A percentile compares a stretch with the other conserved stretches of the same genome.
These are phyloP conservation scores for Auanema sp. DNA, from an alignment of 2,888 invertebrate genomes.

Conservation along the genomic window DNA sequence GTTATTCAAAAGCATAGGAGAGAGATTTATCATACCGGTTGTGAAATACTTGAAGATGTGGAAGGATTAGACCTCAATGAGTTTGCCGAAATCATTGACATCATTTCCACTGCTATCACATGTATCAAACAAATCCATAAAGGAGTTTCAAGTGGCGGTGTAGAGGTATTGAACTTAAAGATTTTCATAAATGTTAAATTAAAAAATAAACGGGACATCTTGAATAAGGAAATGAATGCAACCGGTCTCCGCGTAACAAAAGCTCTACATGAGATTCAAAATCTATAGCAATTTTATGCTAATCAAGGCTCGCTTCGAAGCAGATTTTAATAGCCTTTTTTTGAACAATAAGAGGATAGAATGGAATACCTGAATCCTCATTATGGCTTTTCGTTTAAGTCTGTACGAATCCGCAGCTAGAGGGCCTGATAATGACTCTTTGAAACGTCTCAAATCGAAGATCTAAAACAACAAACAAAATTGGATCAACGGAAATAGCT, in stretches of 20 bases:
- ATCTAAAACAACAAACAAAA: conserved; percentile 10
- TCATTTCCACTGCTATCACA: conserved; percentile 27
- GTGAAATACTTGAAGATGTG: not conserved
- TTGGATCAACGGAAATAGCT: not conserved
- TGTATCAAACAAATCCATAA: conserved; percentile 31
- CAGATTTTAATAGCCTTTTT: too few species aligned
- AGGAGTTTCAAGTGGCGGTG: conserved; percentile 20
- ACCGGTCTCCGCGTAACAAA: too few species aligned
- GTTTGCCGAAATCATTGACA: conserved; percentile 9
- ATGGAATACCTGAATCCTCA: conserved; percentile 16
- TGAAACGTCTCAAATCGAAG: conserved; percentile 18
- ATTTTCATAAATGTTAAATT: not conserved
- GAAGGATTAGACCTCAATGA: not conserved
- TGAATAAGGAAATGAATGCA: too few species aligned
- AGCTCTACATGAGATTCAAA: not conserved
- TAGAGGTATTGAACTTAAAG: conserved; percentile 22
- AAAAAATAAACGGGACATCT: not conserved
- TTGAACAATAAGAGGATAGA: not conserved
- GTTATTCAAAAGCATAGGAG: too few species aligned
- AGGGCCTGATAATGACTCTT: not conserved
- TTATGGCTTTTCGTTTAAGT: conserved; percentile 10
- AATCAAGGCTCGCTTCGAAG: too few species aligned
- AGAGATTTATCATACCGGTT: too few species aligned
- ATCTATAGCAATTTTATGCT: not conserved
- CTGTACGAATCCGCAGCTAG: conserved; percentile 6